Percentiles rank a stretch among this genome's conserved stretches.
Evolutionary conservation across 2,888 invertebrate genomes (phyloP).

Genomic region (Dryococelus australis): DNA sequence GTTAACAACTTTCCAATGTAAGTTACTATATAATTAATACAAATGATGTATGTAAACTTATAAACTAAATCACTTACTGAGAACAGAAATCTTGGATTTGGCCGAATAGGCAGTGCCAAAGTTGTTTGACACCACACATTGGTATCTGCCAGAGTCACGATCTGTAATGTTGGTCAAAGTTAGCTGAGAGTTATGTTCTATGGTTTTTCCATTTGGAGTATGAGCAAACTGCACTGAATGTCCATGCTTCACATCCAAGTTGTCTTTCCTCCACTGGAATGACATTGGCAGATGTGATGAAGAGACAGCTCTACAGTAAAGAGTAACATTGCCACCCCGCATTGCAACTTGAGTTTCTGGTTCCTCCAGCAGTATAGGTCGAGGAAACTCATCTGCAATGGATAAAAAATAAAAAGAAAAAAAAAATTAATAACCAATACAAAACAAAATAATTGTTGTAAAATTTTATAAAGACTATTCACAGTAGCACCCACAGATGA

Average conservation of each 20-base stretch:
- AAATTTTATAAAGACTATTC: too few species aligned
- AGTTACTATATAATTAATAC: too few species aligned
- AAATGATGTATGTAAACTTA: too few species aligned
- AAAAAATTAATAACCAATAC: neutral
- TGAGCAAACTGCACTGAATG: constrained; percentile 51
- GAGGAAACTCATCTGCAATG: constrained; percentile 76
- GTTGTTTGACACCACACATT: constrained; percentile 89
- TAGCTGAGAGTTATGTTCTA: constrained; percentile 68
- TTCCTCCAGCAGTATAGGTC: constrained; percentile 83
- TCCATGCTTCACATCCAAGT: constrained; percentile 64
- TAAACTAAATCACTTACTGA: constrained; percentile 64
- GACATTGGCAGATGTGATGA: constrained; percentile 76
- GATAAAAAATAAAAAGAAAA: constrained; percentile 35
- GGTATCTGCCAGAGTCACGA: constrained; percentile 86
- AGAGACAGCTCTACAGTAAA: constrained; percentile 84
- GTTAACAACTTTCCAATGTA: too few species aligned
- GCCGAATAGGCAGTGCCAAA: constrained; percentile 90
- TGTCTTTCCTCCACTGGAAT: constrained; percentile 90
- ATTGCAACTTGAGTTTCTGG: constrained; percentile 85
- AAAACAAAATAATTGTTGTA: too few species aligned
- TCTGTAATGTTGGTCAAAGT: constrained; percentile 79
- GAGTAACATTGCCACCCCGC: constrained; percentile 83
- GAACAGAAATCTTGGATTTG: constrained; percentile 85
- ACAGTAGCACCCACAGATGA: too few species aligned
- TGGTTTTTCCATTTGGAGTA: constrained; percentile 65